These are phyloP conservation scores for Nematopogon swammerdamellus DNA, from an alignment of 2,888 invertebrate species.

Conservation along the genomic window DNA sequence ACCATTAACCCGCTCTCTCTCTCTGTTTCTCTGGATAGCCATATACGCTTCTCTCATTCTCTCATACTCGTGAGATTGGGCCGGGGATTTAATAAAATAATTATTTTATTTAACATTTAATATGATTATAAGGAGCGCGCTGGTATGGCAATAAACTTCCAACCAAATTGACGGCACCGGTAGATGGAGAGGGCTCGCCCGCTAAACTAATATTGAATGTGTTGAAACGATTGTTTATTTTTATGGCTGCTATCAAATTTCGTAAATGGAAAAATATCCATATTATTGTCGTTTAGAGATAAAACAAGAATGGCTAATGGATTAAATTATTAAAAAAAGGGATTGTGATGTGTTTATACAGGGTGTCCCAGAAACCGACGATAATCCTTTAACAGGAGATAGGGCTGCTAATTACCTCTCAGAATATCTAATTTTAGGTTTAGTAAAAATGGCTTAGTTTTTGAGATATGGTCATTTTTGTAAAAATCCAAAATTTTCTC, in stretches of 20 bases:
- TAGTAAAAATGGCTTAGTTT: too few species aligned
- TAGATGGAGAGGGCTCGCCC: neutral
- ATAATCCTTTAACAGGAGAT: too few species aligned
- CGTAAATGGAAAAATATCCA: too few species aligned
- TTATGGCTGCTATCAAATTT: neutral
- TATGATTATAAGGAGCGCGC: neutral
- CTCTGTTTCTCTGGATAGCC: neutral
- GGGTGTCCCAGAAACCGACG: too few species aligned
- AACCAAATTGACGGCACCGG: neutral
- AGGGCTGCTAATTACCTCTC: too few species aligned
- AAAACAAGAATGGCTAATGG: too few species aligned
- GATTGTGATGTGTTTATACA: too few species aligned
- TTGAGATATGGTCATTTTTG: too few species aligned
- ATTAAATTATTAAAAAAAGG: too few species aligned
- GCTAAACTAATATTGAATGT: neutral
- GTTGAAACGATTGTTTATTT: neutral
- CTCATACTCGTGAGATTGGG: neutral
- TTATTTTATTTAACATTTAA: neutral
- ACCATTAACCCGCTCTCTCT: neutral
- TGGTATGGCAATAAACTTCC: neutral
- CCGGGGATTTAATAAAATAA: neutral
- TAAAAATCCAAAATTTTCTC: too few species aligned
- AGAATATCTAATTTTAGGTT: too few species aligned
- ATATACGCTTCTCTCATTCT: neutral
- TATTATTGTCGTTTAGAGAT: too few species aligned